Conservation (phyloP, 2,797 vertebrate genomes). For the Pogoniulus pusillus region DNA sequence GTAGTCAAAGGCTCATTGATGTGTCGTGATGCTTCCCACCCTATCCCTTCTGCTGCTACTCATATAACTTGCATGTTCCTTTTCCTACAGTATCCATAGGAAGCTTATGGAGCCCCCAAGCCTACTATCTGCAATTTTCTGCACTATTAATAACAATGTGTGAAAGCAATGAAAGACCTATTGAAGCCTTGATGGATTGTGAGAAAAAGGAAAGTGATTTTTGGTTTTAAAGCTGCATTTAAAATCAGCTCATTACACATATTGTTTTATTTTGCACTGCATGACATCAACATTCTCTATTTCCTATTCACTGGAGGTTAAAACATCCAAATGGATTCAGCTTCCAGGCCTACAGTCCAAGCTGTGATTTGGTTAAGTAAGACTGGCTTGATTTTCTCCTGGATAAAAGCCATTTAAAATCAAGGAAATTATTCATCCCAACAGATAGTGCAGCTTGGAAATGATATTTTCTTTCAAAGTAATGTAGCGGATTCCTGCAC, state of each 20-base stretch:
- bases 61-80: not conserved
- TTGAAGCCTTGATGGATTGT: not conserved
- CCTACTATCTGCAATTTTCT: not conserved
- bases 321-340: constrained; percentile 34
- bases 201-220: constrained; percentile 7
- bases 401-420: constrained; percentile 56
- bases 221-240: constrained; percentile 35
- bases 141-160: constrained; percentile 8
- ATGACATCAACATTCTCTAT: constrained; percentile 33
- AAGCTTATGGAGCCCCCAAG: not conserved
- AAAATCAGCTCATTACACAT: constrained; percentile 44
- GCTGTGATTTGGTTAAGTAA: constrained; percentile 34
- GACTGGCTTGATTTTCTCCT: constrained; percentile 29
- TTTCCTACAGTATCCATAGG: not conserved
- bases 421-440: constrained; percentile 48
- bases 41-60: not conserved
- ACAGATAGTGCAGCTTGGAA: constrained; percentile 29
- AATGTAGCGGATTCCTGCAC: not conserved
- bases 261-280: constrained; percentile 43
- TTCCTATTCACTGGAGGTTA: constrained; percentile 49
- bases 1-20: not conserved
- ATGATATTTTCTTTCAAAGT: not conserved
- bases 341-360: constrained; percentile 30
- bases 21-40: rapidly evolving
- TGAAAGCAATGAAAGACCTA: constrained; percentile 22